A percentile compares a stretch with the other conserved stretches of the same genome.
Conservation (phyloP, 2,888 invertebrate genomes). For the Ichneumoninae sp. region DNA sequence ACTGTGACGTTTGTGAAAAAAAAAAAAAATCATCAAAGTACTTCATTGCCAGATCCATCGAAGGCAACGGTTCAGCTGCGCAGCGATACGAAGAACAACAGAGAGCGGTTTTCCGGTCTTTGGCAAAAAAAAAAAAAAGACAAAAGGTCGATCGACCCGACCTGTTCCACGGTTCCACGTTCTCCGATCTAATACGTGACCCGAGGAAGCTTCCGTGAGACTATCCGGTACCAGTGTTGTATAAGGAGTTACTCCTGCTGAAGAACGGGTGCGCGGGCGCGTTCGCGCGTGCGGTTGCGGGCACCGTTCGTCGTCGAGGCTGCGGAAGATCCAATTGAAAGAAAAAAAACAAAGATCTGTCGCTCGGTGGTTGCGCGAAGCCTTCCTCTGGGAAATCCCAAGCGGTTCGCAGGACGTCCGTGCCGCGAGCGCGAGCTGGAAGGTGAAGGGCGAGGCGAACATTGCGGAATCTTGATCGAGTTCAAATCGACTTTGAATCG, state of each 20-base stretch:
- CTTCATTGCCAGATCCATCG: too few relatives aligned
- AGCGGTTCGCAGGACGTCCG: neutral
- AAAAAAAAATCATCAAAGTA: too few relatives aligned
- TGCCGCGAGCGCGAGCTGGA: neutral
- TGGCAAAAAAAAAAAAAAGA: neutral
- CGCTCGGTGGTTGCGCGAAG: conserved; percentile 27
- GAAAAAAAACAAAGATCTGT: conserved; percentile 31
- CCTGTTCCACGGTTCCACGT: conserved; percentile 37
- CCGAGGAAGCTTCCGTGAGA: conserved; percentile 47
- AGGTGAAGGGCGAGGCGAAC: neutral
- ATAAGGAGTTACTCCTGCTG: neutral
- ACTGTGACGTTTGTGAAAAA: too few relatives aligned
- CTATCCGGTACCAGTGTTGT: conserved; percentile 1
- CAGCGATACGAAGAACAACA: neutral
- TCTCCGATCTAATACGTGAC: conserved; percentile 52
- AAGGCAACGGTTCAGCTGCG: neutral
- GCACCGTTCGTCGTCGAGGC: conserved; percentile 35
- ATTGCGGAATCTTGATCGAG: conserved; percentile 21
- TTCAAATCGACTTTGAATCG: conserved; percentile 33
- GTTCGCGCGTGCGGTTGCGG: conserved; percentile 32
- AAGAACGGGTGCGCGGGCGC: neutral
- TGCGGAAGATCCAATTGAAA: conserved; percentile 41
- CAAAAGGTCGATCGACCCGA: conserved; percentile 4
- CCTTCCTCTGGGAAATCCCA: conserved; percentile 46
- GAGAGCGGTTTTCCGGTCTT: neutral